Percentiles rank a stretch among this genome's conserved stretches.
These are phyloP conservation scores for Dendrocopos noguchii DNA, from an alignment of 2,113 vertebrate species.

Conservation along the genomic window DNA sequence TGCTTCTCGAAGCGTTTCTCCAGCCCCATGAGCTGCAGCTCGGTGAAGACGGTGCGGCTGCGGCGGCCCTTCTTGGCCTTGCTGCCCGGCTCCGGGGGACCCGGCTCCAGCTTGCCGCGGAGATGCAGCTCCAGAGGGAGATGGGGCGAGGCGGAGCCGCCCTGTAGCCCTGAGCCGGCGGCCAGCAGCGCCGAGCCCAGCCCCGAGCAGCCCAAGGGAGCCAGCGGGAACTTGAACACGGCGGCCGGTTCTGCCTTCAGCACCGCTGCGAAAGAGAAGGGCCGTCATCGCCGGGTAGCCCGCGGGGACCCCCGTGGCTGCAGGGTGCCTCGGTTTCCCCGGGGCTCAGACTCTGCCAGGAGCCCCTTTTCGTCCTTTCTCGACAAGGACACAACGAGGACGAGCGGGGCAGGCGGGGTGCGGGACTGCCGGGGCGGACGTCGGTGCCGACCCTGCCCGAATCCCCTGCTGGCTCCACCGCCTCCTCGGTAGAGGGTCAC, in stretches of 20 bases:
- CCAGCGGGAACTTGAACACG: conserved; percentile 94
- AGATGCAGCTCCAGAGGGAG: conserved; percentile 95
- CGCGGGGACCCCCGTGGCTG: neutral
- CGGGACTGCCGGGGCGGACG: neutral
- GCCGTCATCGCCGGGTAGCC: neutral
- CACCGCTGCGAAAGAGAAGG: conserved; percentile 74
- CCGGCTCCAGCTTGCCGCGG: conserved; percentile 91
- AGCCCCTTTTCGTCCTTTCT: neutral
- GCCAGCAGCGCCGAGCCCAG: conserved; percentile 88
- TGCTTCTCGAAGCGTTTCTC: conserved; percentile 99
- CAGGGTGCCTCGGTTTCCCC: neutral
- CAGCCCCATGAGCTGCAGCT: conserved; percentile 97
- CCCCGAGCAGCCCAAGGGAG: conserved; percentile 88
- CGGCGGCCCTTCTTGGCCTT: conserved; percentile 96
- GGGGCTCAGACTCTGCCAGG: rapidly evolving
- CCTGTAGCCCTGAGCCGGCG: conserved; percentile 83
- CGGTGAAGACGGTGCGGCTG: conserved; percentile 97
- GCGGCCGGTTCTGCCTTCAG: conserved; percentile 91
- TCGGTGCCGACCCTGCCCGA: neutral
- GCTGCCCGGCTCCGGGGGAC: conserved; percentile 75
- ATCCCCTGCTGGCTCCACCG: no score
- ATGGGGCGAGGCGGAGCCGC: conserved; percentile 82
- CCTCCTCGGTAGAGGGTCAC: rapidly evolving
- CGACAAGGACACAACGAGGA: neutral
- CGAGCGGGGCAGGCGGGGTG: no score